phyloP scores from a whole-genome alignment of 2,797 vertebrate genomes.

The Poeciliopsis paucimaculata region DNA sequence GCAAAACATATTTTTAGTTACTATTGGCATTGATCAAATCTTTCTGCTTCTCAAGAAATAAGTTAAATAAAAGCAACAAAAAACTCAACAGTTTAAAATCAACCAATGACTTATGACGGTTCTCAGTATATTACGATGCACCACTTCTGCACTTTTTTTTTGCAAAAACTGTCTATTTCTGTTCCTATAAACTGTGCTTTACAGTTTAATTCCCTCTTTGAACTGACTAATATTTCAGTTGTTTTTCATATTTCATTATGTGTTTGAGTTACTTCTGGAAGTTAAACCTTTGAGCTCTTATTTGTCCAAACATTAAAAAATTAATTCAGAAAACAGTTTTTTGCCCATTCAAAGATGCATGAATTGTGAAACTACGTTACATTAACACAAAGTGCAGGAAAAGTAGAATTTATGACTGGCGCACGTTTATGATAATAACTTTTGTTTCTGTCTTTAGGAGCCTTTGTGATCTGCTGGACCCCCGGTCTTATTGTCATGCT shows the following conservation, averaged over 20 bases:
- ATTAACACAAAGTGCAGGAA: background rate
- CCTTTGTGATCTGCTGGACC: constrained; percentile 97
- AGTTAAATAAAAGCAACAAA: background rate
- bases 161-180: background rate
- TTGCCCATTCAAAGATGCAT: background rate
- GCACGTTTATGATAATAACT: background rate
- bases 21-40: background rate
- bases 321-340: background rate
- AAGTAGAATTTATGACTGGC: background rate
- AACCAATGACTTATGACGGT: background rate
- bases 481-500: constrained; percentile 91
- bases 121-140: background rate
- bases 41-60: background rate
- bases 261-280: background rate
- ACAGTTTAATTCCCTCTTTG: background rate
- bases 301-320: background rate
- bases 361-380: background rate
- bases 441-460: constrained; percentile 79
- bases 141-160: background rate
- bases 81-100: background rate
- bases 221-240: background rate
- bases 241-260: background rate
- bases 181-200: background rate
- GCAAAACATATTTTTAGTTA: background rate
- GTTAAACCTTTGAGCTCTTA: background rate